A percentile compares a stretch with the other conserved stretches of the same genome.
Evolutionary conservation across 2,797 vertebrate species (phyloP).

Genomic region (Notolabrus celidotus): DNA sequence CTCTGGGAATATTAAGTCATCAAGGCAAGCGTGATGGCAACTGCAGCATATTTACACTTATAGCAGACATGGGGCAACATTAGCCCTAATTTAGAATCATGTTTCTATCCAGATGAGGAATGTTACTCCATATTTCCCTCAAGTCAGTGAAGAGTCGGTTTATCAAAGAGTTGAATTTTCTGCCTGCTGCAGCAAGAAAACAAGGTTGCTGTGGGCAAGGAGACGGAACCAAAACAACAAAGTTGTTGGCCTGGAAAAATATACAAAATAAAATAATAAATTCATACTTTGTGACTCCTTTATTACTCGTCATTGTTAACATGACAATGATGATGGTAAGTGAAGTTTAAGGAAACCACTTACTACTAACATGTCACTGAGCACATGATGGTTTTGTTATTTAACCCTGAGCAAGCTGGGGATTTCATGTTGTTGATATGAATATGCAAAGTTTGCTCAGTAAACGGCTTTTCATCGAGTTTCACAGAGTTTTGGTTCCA

Average conservation of each 20-base stretch:
- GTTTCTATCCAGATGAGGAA: constrained; percentile 1
- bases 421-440: constrained; percentile 2
- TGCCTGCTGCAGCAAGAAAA: not conserved
- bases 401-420: not conserved
- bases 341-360: too few relatives aligned
- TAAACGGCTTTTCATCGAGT: not conserved
- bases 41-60: not conserved
- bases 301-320: too few relatives aligned
- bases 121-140: not conserved
- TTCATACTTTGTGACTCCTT: too few relatives aligned
- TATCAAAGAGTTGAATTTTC: not conserved
- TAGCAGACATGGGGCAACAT: constrained; percentile 5
- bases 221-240: constrained; percentile 16
- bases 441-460: not conserved
- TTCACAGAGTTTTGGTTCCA: not conserved
- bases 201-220: not conserved
- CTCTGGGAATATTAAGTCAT: not conserved
- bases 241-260: constrained; percentile 1
- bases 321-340: too few relatives aligned
- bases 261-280: not conserved
- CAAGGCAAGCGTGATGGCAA: constrained; percentile 2
- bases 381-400: constrained; percentile 1
- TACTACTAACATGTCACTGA: not conserved
- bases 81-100: not conserved
- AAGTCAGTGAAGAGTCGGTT: not conserved